Conservation (phyloP, 2,113 vertebrate genomes). For the Onychostoma macrolepis region DNA sequence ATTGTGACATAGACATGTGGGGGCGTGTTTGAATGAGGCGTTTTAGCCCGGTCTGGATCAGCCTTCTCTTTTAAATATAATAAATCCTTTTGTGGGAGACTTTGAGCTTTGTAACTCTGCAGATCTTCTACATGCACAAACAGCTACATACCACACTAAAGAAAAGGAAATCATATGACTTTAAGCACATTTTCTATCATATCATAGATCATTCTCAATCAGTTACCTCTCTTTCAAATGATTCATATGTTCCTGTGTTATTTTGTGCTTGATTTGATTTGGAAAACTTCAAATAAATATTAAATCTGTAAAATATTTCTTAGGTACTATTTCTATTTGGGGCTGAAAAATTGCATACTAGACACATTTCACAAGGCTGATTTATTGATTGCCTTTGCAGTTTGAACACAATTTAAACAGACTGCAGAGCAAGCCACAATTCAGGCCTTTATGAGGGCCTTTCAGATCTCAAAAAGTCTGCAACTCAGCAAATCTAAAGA, state of each 20-base stretch:
- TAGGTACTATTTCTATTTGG: slow-evolving; percentile 30
- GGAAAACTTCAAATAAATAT: slow-evolving; percentile 1
- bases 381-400: slow-evolving; percentile 55
- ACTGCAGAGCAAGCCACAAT: slow-evolving; percentile 39
- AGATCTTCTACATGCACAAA: too few species aligned
- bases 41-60: too few species aligned
- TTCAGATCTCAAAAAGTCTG: slow-evolving; percentile 22
- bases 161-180: too few species aligned
- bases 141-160: too few species aligned
- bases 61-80: too few species aligned
- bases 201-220: neutral
- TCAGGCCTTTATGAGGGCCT: slow-evolving; percentile 31
- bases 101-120: too few species aligned
- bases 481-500: slow-evolving; percentile 43
- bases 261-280: neutral
- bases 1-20: too few species aligned
- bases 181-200: neutral
- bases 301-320: neutral
- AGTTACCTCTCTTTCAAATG: neutral
- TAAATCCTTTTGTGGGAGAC: too few species aligned
- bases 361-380: slow-evolving; percentile 44
- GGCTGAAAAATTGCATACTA: slow-evolving; percentile 43
- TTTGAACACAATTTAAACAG: slow-evolving; percentile 45
- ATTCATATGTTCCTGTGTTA: neutral
- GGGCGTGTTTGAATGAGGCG: too few species aligned